Evolutionary conservation across 2,888 invertebrate genomes (phyloP), one percentile per base, ranked within the genome.

Genomic region (Aromia moschata): DNA sequence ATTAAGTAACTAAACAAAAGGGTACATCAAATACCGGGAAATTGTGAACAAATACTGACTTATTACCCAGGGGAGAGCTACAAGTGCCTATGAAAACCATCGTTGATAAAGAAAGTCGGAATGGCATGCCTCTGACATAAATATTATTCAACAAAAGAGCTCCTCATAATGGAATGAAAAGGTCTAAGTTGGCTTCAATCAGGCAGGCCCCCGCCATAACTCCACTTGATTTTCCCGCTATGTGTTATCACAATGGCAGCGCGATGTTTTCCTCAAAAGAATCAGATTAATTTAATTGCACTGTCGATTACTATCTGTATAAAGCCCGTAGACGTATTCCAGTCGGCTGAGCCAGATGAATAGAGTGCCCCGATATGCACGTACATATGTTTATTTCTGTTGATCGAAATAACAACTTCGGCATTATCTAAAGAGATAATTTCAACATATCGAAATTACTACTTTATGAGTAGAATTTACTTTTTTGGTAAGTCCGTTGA

Each of bases 101-200:
- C 77, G 75, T 77, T 77, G 75, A 77, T 74, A 73, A 67, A 73
- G 75, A 73, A 74, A 76, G 73, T 75, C 73, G 69, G 73, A 75
- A 74, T 74, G 74, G 74, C 73, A 72, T 74, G 74, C 70, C 69
- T 69, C 74, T 74, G 77, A 76, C 75, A 75, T 75, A 76, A 77
- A 77, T 77, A 77, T 77, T 77, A 75, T 76, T 76, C 72, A 74
- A 77, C 76, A 76, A 75, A 74, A 70, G 75, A 64, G 67, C 64
- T 49, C 66, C 70, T 73, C 71, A 74, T 74, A 74, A 76, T 73
- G 62, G 74, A 72, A 73, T 67, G 74, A 74, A 74, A 75, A 74
- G 74, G 74, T 65, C 62, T 66, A 56, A 63, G 58, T 64, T 49
- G 60, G 60, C 63, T 66, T 65, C 66, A 66, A 66, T 66, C 64